Base-by-base conservation (phyloP, 2,888 invertebrate species). In the Lasioglossum oenotherae region DNA sequence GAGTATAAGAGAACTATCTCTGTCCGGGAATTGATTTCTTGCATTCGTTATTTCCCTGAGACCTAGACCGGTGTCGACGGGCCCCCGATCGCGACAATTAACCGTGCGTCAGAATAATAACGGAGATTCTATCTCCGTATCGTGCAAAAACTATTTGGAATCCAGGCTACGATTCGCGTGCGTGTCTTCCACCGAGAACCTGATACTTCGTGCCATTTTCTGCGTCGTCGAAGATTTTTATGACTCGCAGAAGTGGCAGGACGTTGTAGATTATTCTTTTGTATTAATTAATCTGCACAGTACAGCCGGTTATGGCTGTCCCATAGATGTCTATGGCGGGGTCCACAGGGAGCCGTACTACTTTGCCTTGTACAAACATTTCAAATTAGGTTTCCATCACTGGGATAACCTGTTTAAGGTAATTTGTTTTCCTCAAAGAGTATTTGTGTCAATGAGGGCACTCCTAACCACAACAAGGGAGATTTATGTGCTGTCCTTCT, bases 21-120 rank as follows among this genome's bases (percentile, higher is more conserved):
- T 78, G 53, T 67, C 53, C 44, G 3, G 77, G 89, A 91, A 91
- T 91, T 91, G 91, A 91, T 91, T 91, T 88, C 89, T 92, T 89
- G 92, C 91, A 88, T 91, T 91, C 79, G 85, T 91, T 90, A 92
- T 91, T 87, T 91, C 77, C 85, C 89, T 81, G 86, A 86, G 83
- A 87, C 78, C 78, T 57, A 60, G 46, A 31, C 64, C 73, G 77
- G 19, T 82, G 82, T 78, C 60, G 74, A 64, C 12, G n/a, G 44
- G 71, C 49, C 77, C 74, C 80, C 35, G 83, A 82, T 74, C 72
- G 74, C 57, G 41, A 23, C 79, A 81, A 80, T 85, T 85, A 87
- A 84, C 64, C 74, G 35, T 73, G 71, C 60, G 72, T 64, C 74
- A 77, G 81, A 90, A 80, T 73, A 82, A 84, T 79, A 64, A 75